These are phyloP conservation scores for Symphodus melops DNA, from an alignment of 2,113 vertebrate genomes.

Conservation along the genomic window DNA sequence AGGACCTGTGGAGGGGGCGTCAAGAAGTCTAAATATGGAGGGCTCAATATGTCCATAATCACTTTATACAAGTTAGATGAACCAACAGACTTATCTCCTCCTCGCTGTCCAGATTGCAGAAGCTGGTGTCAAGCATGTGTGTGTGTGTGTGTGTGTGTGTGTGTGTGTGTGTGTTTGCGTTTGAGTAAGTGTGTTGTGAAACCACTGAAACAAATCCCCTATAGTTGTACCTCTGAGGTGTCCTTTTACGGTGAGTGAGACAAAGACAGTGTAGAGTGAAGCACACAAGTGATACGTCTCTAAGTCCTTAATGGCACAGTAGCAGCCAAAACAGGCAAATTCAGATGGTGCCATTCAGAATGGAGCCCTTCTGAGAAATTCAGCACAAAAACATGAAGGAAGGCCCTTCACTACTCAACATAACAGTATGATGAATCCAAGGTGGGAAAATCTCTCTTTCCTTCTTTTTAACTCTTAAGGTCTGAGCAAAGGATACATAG, in stretches of 20 bases:
- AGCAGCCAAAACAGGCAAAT: slow-evolving; percentile 56
- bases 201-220: slow-evolving; percentile 44
- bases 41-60: slow-evolving; percentile 83
- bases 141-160: slow-evolving; percentile 25
- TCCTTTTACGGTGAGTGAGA: slow-evolving; percentile 33
- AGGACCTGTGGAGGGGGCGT: slow-evolving; percentile 77
- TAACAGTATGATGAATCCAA: slow-evolving; percentile 38
- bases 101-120: slow-evolving; percentile 72
- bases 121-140: slow-evolving; percentile 54
- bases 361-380: slow-evolving; percentile 29
- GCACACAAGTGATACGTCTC: slow-evolving; percentile 41
- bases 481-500: slow-evolving; percentile 2
- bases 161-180: slow-evolving; percentile 30
- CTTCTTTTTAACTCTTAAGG: not conserved
- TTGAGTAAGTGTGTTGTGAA: slow-evolving; percentile 33
- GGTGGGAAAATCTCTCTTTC: slow-evolving; percentile 24
- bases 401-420: slow-evolving; percentile 4
- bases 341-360: slow-evolving; percentile 58
- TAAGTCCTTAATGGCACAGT: slow-evolving; percentile 34
- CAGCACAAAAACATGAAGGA: slow-evolving; percentile 21
- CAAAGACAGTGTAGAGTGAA: slow-evolving; percentile 45
- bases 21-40: slow-evolving; percentile 86
- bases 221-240: slow-evolving; percentile 34
- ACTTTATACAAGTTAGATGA: slow-evolving; percentile 84
- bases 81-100: slow-evolving; percentile 80